These are phyloP conservation scores for Larimichthys crocea DNA, from an alignment of 2,113 vertebrate genomes.

Conservation along the genomic window DNA sequence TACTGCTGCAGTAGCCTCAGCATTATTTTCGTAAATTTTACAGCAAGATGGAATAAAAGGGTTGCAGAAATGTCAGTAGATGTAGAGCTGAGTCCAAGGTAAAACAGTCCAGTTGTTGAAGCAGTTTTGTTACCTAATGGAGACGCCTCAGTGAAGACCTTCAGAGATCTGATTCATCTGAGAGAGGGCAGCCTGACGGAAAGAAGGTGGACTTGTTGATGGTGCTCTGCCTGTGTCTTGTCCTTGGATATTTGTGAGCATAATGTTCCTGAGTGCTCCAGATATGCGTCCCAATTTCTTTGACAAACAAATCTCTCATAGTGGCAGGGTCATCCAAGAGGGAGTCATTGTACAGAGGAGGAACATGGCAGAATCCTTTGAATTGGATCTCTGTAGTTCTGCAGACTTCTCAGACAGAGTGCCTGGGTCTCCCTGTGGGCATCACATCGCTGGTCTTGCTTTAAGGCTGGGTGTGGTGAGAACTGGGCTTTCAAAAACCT, in stretches of 20 bases:
- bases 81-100: not conserved
- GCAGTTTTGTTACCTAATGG: not conserved
- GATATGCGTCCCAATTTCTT: constrained; percentile 47
- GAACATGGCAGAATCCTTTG: constrained; percentile 51
- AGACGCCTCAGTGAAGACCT: constrained; percentile 2
- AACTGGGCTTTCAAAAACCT: constrained; percentile 64
- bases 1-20: not conserved
- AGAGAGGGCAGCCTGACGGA: constrained; percentile 11
- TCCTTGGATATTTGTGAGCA: constrained; percentile 51
- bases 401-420: constrained; percentile 62
- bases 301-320: constrained; percentile 55
- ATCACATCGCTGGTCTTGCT: constrained; percentile 64
- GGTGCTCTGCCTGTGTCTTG: constrained; percentile 8
- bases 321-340: constrained; percentile 37
- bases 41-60: not conserved
- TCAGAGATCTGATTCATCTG: constrained; percentile 12
- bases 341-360: constrained; percentile 46
- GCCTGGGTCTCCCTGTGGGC: constrained; percentile 62
- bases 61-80: not conserved
- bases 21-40: not conserved
- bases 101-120: not conserved
- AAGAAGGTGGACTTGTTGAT: not conserved
- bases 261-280: constrained; percentile 38
- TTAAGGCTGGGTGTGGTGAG: constrained; percentile 67
- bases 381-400: constrained; percentile 58